These are phyloP conservation scores for Schrankia costaestrigalis DNA, from an alignment of 2,888 invertebrate genomes.

Conservation along the genomic window DNA sequence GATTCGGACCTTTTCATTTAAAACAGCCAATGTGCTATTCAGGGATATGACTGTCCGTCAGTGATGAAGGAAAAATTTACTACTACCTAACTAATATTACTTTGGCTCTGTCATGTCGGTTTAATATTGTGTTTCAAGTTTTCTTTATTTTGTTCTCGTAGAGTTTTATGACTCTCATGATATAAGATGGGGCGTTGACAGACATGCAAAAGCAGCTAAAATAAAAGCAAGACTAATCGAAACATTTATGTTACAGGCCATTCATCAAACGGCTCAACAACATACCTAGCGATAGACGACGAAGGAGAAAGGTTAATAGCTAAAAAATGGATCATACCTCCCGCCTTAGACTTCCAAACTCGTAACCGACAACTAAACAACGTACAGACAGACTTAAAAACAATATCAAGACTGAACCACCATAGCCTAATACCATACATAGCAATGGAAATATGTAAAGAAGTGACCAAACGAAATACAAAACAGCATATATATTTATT, in stretches of 20 bases:
- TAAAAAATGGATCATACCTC: slow-evolving; percentile 86
- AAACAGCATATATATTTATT: slow-evolving; percentile 83
- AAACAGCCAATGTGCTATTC: too few species aligned
- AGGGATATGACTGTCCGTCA: too few species aligned
- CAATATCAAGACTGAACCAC: slow-evolving; percentile 85
- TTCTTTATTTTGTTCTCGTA: too few species aligned
- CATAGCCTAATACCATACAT: slow-evolving; percentile 87
- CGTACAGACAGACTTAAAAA: slow-evolving; percentile 89
- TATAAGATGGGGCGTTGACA: too few species aligned
- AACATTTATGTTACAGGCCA: slow-evolving; percentile 79
- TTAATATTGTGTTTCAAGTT: too few species aligned
- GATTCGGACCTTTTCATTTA: too few species aligned
- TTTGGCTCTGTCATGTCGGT: too few species aligned
- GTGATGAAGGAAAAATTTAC: too few species aligned
- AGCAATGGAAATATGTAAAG: slow-evolving; percentile 84
- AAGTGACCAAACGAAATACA: slow-evolving; percentile 59
- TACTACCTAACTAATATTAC: too few species aligned
- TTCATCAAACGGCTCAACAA: slow-evolving; percentile 85
- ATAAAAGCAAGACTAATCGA: background rate
- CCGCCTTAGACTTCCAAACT: slow-evolving; percentile 60
- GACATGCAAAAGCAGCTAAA: too few species aligned
- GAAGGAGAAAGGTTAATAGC: slow-evolving; percentile 86
- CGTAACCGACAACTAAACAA: slow-evolving; percentile 81
- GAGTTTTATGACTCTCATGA: too few species aligned
- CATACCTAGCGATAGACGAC: slow-evolving; percentile 88